Evolutionary conservation across 2,888 invertebrate species (phyloP).

Genomic region (Tetrapedia diversipes): DNA sequence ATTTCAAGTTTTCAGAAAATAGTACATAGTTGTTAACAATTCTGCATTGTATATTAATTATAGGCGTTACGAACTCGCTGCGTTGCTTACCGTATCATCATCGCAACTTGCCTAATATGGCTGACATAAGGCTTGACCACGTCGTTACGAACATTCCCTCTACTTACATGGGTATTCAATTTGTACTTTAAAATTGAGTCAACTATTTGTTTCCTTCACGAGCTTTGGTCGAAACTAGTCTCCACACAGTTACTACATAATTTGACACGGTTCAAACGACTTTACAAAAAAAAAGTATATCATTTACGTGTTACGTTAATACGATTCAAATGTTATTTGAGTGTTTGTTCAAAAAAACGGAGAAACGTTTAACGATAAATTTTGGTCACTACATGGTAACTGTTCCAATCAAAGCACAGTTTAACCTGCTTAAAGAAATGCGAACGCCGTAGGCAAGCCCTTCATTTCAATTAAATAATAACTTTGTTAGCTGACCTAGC

Average conservation of each 20-base stretch:
- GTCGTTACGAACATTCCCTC: constrained; percentile 50
- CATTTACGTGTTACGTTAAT: not conserved
- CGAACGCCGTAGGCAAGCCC: constrained; percentile 59
- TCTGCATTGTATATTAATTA: constrained; percentile 40
- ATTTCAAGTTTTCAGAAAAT: constrained; percentile 53
- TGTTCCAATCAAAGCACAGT: constrained; percentile 52
- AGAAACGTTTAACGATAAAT: not conserved
- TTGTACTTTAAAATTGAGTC: constrained; percentile 70
- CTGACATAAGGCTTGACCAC: constrained; percentile 59
- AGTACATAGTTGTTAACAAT: constrained; percentile 46
- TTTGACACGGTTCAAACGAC: too few relatives aligned
- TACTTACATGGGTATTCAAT: constrained; percentile 61
- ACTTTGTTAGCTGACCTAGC: constrained; percentile 71
- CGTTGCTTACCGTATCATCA: constrained; percentile 70
- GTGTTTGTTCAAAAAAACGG: not conserved
- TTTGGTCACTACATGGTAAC: constrained; percentile 22
- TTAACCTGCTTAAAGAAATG: constrained; percentile 52
- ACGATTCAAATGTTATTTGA: not conserved
- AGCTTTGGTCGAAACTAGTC: constrained; percentile 45
- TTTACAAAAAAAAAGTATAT: not conserved
- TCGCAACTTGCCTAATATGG: constrained; percentile 70
- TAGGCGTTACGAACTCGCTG: constrained; percentile 63
- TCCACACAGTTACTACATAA: constrained; percentile 26
- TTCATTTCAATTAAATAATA: constrained; percentile 71
- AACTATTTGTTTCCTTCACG: constrained; percentile 60